These are phyloP conservation scores for Leptonema lineaticorne DNA, from an alignment of 1,140 invertebrate genomes.

Conservation along the genomic window DNA sequence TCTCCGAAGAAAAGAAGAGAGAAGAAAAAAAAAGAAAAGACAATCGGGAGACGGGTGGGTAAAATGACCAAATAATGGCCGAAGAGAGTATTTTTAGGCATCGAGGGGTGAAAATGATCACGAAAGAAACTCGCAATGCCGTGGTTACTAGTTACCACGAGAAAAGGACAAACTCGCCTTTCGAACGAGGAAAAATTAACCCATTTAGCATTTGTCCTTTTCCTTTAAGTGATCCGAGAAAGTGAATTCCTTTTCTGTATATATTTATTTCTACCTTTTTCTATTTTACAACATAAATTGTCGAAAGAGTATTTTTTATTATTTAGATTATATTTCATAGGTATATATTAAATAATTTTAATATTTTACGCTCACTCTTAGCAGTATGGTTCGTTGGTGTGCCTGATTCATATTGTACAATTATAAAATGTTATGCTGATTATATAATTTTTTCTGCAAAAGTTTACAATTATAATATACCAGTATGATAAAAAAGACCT, in stretches of 20 bases:
- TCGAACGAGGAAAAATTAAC: constrained; percentile 35
- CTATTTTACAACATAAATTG: too few relatives aligned
- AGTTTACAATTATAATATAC: too few relatives aligned
- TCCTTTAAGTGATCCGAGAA: background rate
- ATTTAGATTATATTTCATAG: too few relatives aligned
- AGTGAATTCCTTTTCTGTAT: background rate
- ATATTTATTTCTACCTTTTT: background rate
- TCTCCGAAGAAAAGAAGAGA: background rate
- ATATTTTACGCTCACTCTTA: too few relatives aligned
- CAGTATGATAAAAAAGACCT: too few relatives aligned
- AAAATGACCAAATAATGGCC: constrained; percentile 39
- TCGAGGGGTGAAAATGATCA: constrained; percentile 10
- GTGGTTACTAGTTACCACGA: too few relatives aligned
- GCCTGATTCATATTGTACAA: too few relatives aligned
- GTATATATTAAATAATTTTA: too few relatives aligned
- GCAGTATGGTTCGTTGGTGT: too few relatives aligned
- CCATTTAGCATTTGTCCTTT: constrained; percentile 37
- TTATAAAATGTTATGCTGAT: too few relatives aligned
- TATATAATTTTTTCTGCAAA: too few relatives aligned
- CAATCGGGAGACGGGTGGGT: constrained; percentile 32
- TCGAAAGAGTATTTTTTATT: too few relatives aligned
- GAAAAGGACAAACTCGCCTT: background rate
- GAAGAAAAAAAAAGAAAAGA: constrained; percentile 29
- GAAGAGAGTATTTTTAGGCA: constrained; percentile 8
- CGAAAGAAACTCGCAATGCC: background rate